Evolutionary conservation across 2,797 vertebrate species (phyloP), one percentile per base, ranked within the genome.

Genomic region (Pygocentrus nattereri): DNA sequence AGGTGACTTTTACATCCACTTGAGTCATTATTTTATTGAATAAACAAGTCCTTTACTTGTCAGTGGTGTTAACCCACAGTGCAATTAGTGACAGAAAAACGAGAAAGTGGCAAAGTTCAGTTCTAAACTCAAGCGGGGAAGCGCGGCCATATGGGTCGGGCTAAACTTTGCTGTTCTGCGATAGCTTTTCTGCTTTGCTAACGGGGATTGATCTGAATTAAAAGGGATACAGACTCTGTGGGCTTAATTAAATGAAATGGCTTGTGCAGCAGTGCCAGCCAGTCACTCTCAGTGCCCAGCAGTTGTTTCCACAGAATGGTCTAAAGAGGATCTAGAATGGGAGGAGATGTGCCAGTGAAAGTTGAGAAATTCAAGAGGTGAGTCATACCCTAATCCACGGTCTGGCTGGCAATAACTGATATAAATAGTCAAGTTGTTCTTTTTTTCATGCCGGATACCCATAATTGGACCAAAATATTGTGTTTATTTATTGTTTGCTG

Each of bases 241-340:
- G 58, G 61, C 67, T 44, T 78, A 78, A 70, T 54, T 69, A 30
- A 76, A 71, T 6, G 44, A 80, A 56, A 76, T 56, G 23, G 71
- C 59, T 71, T 79, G 13, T 68, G 23, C 62, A 67, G 54, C 52
- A 52, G 25, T 67, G 77, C 34, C 69, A 77, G 76, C 61, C 78
- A 77, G 44, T 69, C 68, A 70, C 30, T n/a, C 34, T 41, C 61
- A 30, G 27, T 11, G 59, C 58, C 58, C 44, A 54, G 5, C 76
- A 47, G 44, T 41, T 19, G 30, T 68, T 30, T 31, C 71, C 72
- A 23, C 44, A 47, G 34, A 77, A 47, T 49, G 54, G 23, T 62
- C 58, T 56, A 2, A 68, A 59, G 10, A 30, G 10, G 18, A 10
- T 31, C 44, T 70, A 83, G 49, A 34, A 27, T 18, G 56, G 70